Percentiles rank a stretch among this genome's conserved stretches.
Conservation (phyloP, 2,113 vertebrate genomes). For the Petromus typicus region DNA sequence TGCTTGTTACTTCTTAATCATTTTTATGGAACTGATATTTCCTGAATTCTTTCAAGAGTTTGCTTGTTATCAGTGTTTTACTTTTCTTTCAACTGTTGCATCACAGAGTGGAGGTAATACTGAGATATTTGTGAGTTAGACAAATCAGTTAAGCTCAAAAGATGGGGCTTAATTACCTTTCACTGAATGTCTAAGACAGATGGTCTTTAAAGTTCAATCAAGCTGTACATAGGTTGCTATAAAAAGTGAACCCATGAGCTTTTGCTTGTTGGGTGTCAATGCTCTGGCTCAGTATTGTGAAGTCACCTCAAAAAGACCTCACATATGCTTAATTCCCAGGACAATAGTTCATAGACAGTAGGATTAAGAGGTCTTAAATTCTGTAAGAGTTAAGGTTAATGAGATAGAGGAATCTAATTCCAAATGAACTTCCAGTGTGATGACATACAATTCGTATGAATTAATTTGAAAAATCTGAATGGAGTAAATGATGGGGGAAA, state of each 20-base stretch:
- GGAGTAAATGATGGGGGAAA: neutral
- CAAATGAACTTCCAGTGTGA: neutral
- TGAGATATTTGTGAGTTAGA: neutral
- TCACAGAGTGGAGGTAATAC: neutral
- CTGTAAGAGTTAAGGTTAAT: neutral
- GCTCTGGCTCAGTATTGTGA: neutral
- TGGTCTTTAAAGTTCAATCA: slow-evolving; percentile 31
- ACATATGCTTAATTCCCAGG: neutral
- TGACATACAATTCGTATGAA: neutral
- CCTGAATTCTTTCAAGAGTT: neutral
- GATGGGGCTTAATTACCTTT: slow-evolving; percentile 27
- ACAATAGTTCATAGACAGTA: neutral
- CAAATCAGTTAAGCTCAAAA: neutral
- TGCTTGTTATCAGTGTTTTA: neutral
- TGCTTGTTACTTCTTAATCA: neutral
- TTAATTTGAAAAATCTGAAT: slow-evolving; percentile 14
- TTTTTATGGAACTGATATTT: neutral
- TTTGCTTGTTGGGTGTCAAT: neutral
- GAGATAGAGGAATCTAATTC: neutral
- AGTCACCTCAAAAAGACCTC: neutral
- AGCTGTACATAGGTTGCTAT: neutral
- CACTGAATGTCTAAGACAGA: neutral
- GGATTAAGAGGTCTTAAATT: neutral
- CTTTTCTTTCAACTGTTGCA: neutral
- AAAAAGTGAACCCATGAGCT: neutral